Percentiles rank a stretch among this genome's conserved stretches.
Evolutionary conservation across 2,888 invertebrate species (phyloP).

Genomic region (Lamellibrachia satsuma): DNA sequence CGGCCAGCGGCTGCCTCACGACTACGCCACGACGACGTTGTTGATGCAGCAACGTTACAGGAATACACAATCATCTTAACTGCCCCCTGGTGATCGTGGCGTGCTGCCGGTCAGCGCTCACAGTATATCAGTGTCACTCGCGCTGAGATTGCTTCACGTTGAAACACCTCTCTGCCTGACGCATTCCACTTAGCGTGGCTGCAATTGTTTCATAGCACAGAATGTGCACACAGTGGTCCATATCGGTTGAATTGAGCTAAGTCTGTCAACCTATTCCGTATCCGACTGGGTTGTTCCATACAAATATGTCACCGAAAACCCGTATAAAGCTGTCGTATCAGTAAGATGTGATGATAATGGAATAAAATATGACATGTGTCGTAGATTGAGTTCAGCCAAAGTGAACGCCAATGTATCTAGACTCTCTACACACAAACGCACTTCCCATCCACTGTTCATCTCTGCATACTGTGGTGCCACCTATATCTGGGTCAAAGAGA

Average conservation of each 20-base stretch:
- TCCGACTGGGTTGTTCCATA: neutral
- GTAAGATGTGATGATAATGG: neutral
- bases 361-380: neutral
- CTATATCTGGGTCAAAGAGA: neutral
- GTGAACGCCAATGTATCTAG: neutral
- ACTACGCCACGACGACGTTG: neutral
- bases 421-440: neutral
- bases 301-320: neutral
- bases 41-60: neutral
- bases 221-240: neutral
- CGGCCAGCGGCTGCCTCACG: neutral
- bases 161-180: neutral
- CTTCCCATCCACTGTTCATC: neutral
- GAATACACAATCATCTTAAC: conserved; percentile 12
- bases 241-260: neutral
- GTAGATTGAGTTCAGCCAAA: neutral
- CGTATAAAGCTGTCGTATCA: neutral
- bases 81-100: conserved; percentile 1
- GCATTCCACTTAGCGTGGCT: neutral
- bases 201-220: neutral
- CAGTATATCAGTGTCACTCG: neutral
- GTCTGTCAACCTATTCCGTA: neutral
- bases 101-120: neutral
- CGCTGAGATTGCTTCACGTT: neutral
- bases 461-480: neutral